Evolutionary conservation across 2,797 vertebrate genomes (phyloP).

Genomic region (Melanogrammus aeglefinus): DNA sequence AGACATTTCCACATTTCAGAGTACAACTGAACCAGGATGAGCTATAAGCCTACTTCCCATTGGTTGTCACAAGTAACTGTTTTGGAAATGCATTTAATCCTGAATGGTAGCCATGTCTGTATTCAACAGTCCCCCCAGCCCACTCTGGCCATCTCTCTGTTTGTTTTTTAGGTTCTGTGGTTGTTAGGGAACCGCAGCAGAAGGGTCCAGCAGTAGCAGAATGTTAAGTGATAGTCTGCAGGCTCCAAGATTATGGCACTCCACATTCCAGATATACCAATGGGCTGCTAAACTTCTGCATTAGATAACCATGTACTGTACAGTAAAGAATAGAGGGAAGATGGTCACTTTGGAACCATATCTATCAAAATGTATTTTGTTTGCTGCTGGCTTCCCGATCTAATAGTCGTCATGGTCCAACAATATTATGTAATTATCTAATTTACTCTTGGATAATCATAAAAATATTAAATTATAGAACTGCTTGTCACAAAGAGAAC

Average conservation of each 20-base stretch:
- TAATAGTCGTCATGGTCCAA: not conserved
- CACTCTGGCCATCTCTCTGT: not conserved
- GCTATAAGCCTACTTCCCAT: not conserved
- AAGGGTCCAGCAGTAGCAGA: slow-evolving; percentile 3
- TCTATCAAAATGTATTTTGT: not conserved
- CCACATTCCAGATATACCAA: not conserved
- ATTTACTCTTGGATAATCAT: not conserved
- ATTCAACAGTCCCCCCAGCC: not conserved
- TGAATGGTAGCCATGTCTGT: not conserved
- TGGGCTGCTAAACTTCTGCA: not conserved
- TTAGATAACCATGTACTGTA: not conserved
- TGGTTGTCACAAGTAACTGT: slow-evolving; percentile 6
- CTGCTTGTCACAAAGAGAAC: not conserved
- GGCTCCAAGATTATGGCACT: not conserved
- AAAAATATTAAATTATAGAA: not conserved
- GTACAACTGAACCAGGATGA: not conserved
- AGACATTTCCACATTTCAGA: not conserved
- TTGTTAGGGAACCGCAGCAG: not conserved
- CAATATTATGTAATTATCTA: not conserved
- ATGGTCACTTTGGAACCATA: not conserved
- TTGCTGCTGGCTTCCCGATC: not conserved
- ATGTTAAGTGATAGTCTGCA: not conserved
- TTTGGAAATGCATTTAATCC: slow-evolving; percentile 1
- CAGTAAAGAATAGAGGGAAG: not conserved
- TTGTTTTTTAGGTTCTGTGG: not conserved